Evolutionary conservation across 2,113 vertebrate genomes (phyloP), one percentile per base, ranked within the genome.

Genomic region (Semnopithecus entellus): DNA sequence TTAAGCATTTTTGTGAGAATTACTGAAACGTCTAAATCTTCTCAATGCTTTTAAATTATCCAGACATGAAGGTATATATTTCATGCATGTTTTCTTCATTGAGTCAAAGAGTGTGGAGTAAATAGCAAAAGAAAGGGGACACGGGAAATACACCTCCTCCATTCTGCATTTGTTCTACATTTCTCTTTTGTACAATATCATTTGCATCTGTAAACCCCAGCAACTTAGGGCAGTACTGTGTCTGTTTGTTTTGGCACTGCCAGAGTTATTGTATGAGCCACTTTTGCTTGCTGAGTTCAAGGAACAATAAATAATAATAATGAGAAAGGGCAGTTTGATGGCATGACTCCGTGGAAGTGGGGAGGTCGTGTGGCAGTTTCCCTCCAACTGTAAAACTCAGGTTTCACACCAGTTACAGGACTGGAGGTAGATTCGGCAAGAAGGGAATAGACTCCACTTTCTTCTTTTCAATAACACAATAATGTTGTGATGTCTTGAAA

Each of bases 391-490:
- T 57, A 97, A 97, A 98, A 97, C 52, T 98, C 95, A 94, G 2
- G n/a, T 95, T 98, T 97, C 40, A 97, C 91, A 95, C 98, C 97
- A 97, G 88, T 98, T 97, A 97, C 76, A 89, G 92, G 96, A 94
- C 72, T 98, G 93, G 91, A 97, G 95, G 95, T 45, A 97, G 92
- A 97, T 90, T 83, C 91, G 95, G 88, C 83, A 90, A 96, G 89
- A 98, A 98, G 20, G 76, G 90, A 97, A 9, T 59, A 72, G 32
- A 22, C 17, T 38, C 25, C 3, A 4, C 52, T 91, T 90, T 80
- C 91, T 98, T 96, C 94, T 98, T 95, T 97, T 97, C 97, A 97
- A 89, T 95, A 98, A 97, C 72, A 94, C 8, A 0, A 98, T 76
- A 82, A 94, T 18, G 0, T 88, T 96, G 76, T 30, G 85, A 97